phyloP scores from a whole-genome alignment of 1,140 invertebrate genomes.

The Lethrus apterus region DNA sequence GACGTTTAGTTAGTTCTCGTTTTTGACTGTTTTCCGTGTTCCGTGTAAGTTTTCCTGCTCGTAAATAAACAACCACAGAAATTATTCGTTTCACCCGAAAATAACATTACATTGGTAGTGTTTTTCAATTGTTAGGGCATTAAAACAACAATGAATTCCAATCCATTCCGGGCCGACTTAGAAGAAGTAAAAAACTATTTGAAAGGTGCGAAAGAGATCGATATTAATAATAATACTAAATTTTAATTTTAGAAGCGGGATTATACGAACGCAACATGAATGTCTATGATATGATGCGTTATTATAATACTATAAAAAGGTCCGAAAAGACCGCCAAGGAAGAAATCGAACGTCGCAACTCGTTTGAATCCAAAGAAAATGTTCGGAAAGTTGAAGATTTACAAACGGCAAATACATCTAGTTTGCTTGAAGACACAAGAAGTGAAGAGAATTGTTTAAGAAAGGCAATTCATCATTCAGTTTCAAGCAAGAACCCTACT shows the following conservation, averaged over 20 bases:
- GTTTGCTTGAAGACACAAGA: too few relatives aligned
- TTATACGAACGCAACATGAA: slow-evolving; percentile 8
- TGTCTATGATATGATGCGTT: slow-evolving; percentile 4
- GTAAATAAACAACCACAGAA: too few relatives aligned
- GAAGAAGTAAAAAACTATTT: slow-evolving; percentile 9
- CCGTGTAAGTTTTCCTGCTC: too few relatives aligned
- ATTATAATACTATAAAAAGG: slow-evolving; percentile 7
- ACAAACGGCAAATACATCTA: neutral
- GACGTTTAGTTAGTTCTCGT: too few relatives aligned
- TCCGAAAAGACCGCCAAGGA: slow-evolving; percentile 9
- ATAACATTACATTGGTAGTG: slow-evolving; percentile 1
- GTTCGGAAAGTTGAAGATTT: neutral
- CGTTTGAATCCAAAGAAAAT: neutral
- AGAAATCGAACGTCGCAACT: slow-evolving; percentile 10
- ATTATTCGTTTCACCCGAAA: too few relatives aligned
- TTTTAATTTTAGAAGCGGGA: slow-evolving; percentile 16
- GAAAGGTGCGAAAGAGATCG: slow-evolving; percentile 13
- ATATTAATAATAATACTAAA: slow-evolving; percentile 17
- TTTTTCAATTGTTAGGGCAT: slow-evolving; percentile 1
- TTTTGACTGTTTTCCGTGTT: too few relatives aligned
- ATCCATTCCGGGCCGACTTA: neutral
- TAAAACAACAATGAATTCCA: slow-evolving; percentile 4
- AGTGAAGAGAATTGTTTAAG: too few relatives aligned
- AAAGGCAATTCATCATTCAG: too few relatives aligned
- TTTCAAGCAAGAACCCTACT: too few relatives aligned